These are phyloP conservation scores for Benitochromis conjunctus DNA, from an alignment of 2,113 vertebrate species.

Conservation along the genomic window DNA sequence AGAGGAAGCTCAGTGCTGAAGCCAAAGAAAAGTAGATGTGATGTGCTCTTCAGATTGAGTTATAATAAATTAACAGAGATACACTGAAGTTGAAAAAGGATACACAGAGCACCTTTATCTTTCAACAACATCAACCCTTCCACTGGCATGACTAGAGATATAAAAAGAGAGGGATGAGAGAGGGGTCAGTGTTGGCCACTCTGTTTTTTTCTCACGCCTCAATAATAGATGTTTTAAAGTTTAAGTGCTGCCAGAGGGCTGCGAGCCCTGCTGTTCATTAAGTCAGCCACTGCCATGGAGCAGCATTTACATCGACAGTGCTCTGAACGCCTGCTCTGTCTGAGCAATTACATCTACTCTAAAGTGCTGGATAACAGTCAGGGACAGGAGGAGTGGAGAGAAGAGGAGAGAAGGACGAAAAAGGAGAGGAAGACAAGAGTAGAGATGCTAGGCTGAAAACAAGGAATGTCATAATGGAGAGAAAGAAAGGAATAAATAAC, in stretches of 20 bases:
- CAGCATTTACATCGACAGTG: conserved; percentile 88
- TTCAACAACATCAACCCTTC: conserved; percentile 2
- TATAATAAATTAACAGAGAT: background rate
- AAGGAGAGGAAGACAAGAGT: background rate
- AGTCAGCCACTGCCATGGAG: conserved; percentile 85
- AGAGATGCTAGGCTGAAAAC: conserved; percentile 3
- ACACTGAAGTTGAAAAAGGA: background rate
- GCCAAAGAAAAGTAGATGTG: background rate
- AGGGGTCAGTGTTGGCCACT: conserved; percentile 90
- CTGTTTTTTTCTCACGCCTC: conserved; percentile 84
- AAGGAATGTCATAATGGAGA: background rate
- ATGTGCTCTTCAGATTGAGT: background rate
- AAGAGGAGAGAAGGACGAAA: background rate
- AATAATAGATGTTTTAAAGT: conserved; percentile 99
- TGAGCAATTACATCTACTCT: conserved; percentile 61
- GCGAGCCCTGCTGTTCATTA: conserved; percentile 90
- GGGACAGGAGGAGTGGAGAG: background rate
- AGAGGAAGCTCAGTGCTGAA: background rate
- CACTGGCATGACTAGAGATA: conserved; percentile 6
- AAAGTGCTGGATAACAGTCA: conserved; percentile 30
- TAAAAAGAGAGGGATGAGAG: conserved; percentile 53
- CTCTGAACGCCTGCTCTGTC: conserved; percentile 76
- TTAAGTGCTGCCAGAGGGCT: conserved; percentile 96
- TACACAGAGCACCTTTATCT: background rate
- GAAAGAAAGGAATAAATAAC: conserved; percentile 22